A percentile compares a stretch with the other conserved stretches of the same genome.
Conservation (phyloP, 1,140 invertebrate species). For the Meloidogyne hapla region DNA sequence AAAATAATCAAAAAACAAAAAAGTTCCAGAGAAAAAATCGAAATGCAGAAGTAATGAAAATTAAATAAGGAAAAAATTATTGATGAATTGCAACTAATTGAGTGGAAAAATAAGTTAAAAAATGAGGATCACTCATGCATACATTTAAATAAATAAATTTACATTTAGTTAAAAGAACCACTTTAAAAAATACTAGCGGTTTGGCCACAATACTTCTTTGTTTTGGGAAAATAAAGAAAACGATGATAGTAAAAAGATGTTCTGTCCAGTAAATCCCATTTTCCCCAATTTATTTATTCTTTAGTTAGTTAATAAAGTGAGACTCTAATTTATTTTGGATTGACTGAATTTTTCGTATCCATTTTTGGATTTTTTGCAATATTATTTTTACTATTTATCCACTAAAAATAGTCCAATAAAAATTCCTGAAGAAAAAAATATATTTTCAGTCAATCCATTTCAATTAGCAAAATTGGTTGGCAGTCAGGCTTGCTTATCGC, state of each 20-base stretch:
- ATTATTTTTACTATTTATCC: neutral
- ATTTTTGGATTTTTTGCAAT: neutral
- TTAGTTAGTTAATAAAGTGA: too few species aligned
- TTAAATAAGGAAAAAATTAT: neutral
- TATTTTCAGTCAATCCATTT: neutral
- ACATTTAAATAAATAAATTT: neutral
- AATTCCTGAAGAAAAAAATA: neutral
- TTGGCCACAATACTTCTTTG: neutral
- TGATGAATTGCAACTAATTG: neutral
- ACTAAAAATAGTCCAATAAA: neutral
- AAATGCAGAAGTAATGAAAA: too few species aligned
- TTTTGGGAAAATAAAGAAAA: too few species aligned
- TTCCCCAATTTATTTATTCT: too few species aligned
- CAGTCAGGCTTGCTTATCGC: neutral
- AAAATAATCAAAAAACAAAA: too few species aligned
- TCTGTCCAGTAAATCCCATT: too few species aligned
- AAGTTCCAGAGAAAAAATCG: too few species aligned
- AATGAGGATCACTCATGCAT: neutral
- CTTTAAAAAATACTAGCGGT: neutral
- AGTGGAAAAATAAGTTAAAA: neutral
- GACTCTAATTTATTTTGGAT: neutral
- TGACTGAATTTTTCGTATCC: neutral
- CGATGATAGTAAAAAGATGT: too few species aligned
- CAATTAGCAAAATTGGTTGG: slow-evolving; percentile 1
- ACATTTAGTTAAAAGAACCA: neutral